Evolutionary conservation across 1,140 invertebrate species (phyloP).

Genomic region (Platorchestia sp.): DNA sequence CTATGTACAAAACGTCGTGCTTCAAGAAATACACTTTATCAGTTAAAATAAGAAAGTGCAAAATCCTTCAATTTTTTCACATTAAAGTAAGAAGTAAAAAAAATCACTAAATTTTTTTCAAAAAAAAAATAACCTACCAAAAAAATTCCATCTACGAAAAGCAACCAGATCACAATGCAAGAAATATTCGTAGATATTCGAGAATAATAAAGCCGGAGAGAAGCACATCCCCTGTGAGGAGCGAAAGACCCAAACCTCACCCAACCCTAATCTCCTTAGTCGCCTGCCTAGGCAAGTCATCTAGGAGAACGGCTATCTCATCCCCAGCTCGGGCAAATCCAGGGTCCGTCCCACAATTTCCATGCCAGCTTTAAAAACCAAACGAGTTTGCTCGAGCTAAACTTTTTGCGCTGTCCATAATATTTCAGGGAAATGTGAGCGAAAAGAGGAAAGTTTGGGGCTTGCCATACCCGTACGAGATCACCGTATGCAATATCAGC

Average conservation of each 20-base stretch:
- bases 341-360: background rate
- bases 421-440: slow-evolving; percentile 13
- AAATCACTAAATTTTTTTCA: too few relatives aligned
- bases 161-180: too few relatives aligned
- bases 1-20: too few relatives aligned
- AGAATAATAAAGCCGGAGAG: too few relatives aligned
- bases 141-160: too few relatives aligned
- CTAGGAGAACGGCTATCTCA: background rate
- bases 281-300: background rate
- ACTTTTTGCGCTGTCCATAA: slow-evolving; percentile 8
- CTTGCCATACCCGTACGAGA: background rate
- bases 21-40: too few relatives aligned
- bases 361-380: slow-evolving; percentile 38
- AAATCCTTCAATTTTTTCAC: too few relatives aligned
- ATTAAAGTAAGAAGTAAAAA: too few relatives aligned
- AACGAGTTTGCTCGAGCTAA: slow-evolving; percentile 11
- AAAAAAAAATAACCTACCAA: too few relatives aligned
- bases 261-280: background rate
- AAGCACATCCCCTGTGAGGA: too few relatives aligned
- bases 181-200: too few relatives aligned
- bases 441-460: slow-evolving; percentile 24
- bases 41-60: too few relatives aligned
- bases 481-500: background rate
- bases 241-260: background rate
- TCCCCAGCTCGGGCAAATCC: background rate